Evolutionary conservation across 2,797 vertebrate genomes (phyloP).

Genomic region (Onychomys torridus): DNA sequence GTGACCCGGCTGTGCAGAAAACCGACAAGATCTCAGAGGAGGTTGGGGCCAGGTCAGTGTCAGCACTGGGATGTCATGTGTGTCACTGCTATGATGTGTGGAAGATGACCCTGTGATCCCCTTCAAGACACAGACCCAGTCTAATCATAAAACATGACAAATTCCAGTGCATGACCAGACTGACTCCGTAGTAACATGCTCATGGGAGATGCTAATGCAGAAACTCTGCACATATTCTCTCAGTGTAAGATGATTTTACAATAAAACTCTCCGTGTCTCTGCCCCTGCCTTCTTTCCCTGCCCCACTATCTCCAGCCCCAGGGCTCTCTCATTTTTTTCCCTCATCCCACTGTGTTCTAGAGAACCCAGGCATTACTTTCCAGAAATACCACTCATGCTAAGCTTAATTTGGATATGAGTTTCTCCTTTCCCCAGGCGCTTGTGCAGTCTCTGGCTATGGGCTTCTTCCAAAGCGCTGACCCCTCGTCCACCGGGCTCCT

Average conservation of each 20-base stretch:
- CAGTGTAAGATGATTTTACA: not conserved
- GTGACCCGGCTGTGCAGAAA: not conserved
- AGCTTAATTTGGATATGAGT: not conserved
- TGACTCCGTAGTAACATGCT: not conserved
- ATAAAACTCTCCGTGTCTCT: no score
- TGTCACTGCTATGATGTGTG: not conserved
- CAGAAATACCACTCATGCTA: no score
- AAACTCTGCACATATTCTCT: not conserved
- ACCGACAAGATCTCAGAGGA: fast-evolving
- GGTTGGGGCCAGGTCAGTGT: not conserved
- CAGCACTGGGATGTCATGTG: not conserved
- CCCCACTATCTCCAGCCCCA: fast-evolving
- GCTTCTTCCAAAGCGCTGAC: not conserved
- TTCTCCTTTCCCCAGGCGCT: not conserved
- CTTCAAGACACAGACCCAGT: not conserved
- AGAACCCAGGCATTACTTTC: not conserved
- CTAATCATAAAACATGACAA: not conserved
- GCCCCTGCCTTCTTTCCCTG: not conserved
- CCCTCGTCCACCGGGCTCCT: not conserved
- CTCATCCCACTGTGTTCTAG: not conserved
- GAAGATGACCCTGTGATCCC: not conserved
- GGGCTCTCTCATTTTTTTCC: no score
- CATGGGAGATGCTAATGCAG: not conserved
- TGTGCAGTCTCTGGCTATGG: not conserved
- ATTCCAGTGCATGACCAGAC: not conserved